Evolutionary conservation across 2,797 vertebrate species (phyloP).

Genomic region (Takifugu ocellatus): DNA sequence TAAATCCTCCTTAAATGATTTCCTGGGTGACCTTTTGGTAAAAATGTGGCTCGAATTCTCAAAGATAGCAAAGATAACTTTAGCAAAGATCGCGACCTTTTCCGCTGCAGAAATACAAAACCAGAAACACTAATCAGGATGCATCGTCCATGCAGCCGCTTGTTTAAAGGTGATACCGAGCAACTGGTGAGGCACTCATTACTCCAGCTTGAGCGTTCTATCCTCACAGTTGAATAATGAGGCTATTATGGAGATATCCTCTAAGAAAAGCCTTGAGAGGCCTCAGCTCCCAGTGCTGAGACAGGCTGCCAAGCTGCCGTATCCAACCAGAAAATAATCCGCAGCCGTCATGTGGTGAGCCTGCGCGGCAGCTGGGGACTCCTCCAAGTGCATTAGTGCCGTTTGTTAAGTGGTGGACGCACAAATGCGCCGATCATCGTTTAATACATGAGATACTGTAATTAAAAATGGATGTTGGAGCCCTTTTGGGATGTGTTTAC

Average conservation of each 20-base stretch:
- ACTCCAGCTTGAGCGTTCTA: constrained; percentile 64
- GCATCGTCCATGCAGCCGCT: constrained; percentile 54
- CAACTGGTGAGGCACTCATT: constrained; percentile 73
- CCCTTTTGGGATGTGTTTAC: constrained; percentile 20
- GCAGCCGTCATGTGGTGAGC: constrained; percentile 31
- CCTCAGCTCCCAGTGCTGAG: constrained; percentile 48
- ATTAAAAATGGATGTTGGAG: constrained; percentile 45
- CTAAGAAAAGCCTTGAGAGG: constrained; percentile 55
- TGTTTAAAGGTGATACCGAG: constrained; percentile 67
- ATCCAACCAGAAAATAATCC: constrained; percentile 38
- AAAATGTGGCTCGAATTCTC: constrained; percentile 12
- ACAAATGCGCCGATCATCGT: constrained; percentile 37
- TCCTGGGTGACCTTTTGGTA: constrained; percentile 2
- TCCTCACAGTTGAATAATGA: constrained; percentile 74
- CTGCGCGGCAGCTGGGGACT: constrained; percentile 19
- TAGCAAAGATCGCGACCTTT: constrained; percentile 35
- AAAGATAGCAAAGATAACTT: background rate
- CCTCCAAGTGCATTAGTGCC: constrained; percentile 29
- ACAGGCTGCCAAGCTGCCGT: constrained; percentile 43
- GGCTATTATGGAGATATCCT: constrained; percentile 77
- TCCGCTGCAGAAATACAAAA: constrained; percentile 26
- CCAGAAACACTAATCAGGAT: constrained; percentile 54
- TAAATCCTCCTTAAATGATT: constrained; percentile 3
- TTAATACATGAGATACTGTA: constrained; percentile 9
- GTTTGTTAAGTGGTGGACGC: constrained; percentile 32